Base-by-base conservation (phyloP, 2,888 invertebrate species). In the Tenthredo notha region DNA sequence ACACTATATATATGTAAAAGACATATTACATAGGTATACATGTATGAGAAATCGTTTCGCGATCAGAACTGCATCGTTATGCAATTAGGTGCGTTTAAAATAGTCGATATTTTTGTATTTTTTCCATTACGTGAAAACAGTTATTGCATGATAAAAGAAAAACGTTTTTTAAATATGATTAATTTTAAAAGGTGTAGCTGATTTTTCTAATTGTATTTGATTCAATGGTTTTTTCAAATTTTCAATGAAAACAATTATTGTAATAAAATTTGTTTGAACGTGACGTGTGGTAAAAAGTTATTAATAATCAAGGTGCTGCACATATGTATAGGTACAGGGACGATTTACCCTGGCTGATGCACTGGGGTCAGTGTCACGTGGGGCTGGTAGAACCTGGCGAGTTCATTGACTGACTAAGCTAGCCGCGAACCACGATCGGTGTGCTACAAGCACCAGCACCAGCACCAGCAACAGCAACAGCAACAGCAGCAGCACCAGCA, bases 301-400 rank as follows among this genome's bases (percentile, higher is more conserved):
- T 80, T 80, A 80, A 80, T 80, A 80, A 80, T 61, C 80, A 21
- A 61, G n/a, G 40, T 77, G 7, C 21, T 29, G 58, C 33, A 21
- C 18, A 40, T 47, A 12, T 80, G 37, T 40, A 33, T n/a, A 77
- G 33, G 54, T 47, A 77, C 87, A 88, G 90, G 89, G 90, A 89
- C 91, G 88, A n/a, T 90, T 90, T 90, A 91, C 90, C 90, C 90
- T 90, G 77, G 37, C 33, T 37, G 78, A 29, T 54, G 29, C 74
- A 88, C 88, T 88, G 90, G 90, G 90, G 90, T 90, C 90, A 91
- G 90, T 91, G 90, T 91, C 90, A 89, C 90, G 90, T 88, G 87
- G 88, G 87, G 89, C 88, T 89, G 88, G 84, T 89, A 15, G 47
- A 47, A 47, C 47, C 47, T 47, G 88, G 85, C 86, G 90, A 90